Evolutionary conservation across 2,113 vertebrate genomes (phyloP), one percentile per base, ranked within the genome.

Genomic region (Myiozetetes cayanensis): DNA sequence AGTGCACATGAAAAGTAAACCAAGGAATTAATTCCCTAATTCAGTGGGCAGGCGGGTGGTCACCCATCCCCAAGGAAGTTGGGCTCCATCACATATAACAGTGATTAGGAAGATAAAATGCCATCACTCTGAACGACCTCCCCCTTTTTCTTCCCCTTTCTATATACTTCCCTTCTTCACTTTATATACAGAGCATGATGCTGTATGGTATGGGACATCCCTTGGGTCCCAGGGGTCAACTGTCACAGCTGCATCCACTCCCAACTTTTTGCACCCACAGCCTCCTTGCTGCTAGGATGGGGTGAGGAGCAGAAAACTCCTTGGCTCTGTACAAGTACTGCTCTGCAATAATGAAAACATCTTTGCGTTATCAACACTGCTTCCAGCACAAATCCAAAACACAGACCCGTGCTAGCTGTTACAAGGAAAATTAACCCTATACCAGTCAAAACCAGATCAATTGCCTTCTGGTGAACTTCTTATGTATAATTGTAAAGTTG

Each of bases 271-370:
- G 37, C 33, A 25, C 23, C 15, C 6, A 2, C 31, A 31, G 12
- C 27, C 43, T 65, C 46, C 37, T 80, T 1, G 0, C n/a, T 43
- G 41, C 3, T 62, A 9, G 5, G 21, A 24, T 59, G 24, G 20
- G 4, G 3, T 41, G 39, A 80, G 46, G 5, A 37, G 11, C 35
- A 50, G 23, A 59, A 59, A 70, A 59, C 18, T 18, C 10, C 25
- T 43, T 33, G 27, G 23, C 4, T 8, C 46, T 37, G 10, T 44
- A 61, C 43, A 33, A 62, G 13, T 41, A 5, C 5, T 68, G 22
- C 15, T 62, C 11, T 37, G 5, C 31, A 62, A 30, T n/a, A 75
- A 43, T 17, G 18, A 9, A 90, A 83, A 62, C 9, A 33, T 25
- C 16, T 62, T 27, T 37, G 19, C 27, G 30, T 46, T n/a, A 81